Evolutionary conservation across 1,140 invertebrate genomes (phyloP).

Genomic region (Hyphantria cunea): DNA sequence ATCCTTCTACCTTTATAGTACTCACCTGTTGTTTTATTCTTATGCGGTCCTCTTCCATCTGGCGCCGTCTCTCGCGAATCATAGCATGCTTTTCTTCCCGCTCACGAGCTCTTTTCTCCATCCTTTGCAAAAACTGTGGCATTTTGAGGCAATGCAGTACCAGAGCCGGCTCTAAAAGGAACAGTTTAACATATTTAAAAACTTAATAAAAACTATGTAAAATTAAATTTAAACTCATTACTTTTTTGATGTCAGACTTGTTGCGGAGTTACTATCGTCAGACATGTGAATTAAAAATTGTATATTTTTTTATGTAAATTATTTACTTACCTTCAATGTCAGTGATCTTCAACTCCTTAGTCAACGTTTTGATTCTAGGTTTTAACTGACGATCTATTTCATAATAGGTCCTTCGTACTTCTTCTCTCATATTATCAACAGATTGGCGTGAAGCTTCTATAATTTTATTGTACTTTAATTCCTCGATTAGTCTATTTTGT

Average conservation of each 20-base stretch:
- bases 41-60: slow-evolving; percentile 84
- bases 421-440: slow-evolving; percentile 81
- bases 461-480: slow-evolving; percentile 84
- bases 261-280: too few species aligned
- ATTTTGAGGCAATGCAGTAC: slow-evolving; percentile 82
- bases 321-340: slow-evolving; percentile 60
- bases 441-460: slow-evolving; percentile 80
- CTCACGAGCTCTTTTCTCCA: slow-evolving; percentile 84
- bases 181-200: too few species aligned
- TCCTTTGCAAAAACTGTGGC: slow-evolving; percentile 84
- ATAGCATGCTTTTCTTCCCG: slow-evolving; percentile 83
- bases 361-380: slow-evolving; percentile 82
- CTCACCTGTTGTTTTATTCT: slow-evolving; percentile 79
- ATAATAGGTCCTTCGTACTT: slow-evolving; percentile 82
- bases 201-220: too few species aligned
- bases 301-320: too few species aligned
- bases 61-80: slow-evolving; percentile 82
- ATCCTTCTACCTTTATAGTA: background rate
- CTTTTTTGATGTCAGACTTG: too few species aligned
- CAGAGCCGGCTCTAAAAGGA: slow-evolving; percentile 62
- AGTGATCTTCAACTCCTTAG: slow-evolving; percentile 76
- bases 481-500: slow-evolving; percentile 84
- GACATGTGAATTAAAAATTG: too few species aligned
- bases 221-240: too few species aligned
- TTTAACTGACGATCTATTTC: slow-evolving; percentile 82